Conservation (phyloP, 1,140 invertebrate genomes). For the Anastrepha obliqua region DNA sequence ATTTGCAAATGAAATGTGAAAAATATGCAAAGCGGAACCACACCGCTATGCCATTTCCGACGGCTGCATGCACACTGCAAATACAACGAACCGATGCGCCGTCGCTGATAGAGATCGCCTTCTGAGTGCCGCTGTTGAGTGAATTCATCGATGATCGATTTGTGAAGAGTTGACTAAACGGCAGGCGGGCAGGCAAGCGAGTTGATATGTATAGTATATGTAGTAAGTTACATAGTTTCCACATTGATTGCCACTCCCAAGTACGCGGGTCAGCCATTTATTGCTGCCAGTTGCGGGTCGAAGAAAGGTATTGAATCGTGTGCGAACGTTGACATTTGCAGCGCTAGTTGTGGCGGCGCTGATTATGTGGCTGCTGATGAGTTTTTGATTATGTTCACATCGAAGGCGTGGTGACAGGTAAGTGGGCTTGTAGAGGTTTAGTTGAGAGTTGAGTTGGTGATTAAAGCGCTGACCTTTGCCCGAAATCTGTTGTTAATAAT, state of each 20-base stretch:
- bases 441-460: neutral
- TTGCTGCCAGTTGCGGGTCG: neutral
- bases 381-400: constrained; percentile 30
- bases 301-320: neutral
- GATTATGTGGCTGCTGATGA: constrained; percentile 25
- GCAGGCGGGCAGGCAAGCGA: neutral
- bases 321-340: neutral
- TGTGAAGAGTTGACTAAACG: neutral
- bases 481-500: neutral
- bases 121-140: neutral
- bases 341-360: neutral
- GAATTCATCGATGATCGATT: constrained; percentile 12
- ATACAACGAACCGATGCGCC: neutral
- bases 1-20: constrained; percentile 11
- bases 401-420: neutral
- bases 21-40: constrained; percentile 7
- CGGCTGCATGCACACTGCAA: neutral
- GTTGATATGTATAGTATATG: neutral
- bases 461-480: constrained; percentile 20
- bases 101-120: neutral
- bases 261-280: neutral
- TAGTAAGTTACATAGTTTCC: constrained; percentile 1
- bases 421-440: neutral
- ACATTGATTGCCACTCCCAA: neutral
- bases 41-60: neutral